Percentiles rank a stretch among this genome's conserved stretches.
Evolutionary conservation across 2,888 invertebrate genomes (phyloP).

Genomic region (Nineta flava): DNA sequence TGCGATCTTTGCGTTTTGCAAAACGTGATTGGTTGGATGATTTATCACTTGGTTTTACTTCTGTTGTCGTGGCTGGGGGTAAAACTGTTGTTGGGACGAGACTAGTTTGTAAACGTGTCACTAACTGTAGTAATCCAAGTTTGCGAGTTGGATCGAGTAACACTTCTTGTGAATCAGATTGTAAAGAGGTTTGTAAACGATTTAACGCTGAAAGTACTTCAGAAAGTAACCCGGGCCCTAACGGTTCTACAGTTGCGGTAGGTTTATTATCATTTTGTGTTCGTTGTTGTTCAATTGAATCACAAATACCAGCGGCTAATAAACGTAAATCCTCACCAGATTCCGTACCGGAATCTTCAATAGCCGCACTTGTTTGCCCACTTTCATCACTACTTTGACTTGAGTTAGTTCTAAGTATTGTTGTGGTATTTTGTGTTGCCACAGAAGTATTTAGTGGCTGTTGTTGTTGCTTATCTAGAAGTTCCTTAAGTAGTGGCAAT

Average conservation of each 20-base stretch:
- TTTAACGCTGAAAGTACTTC: slow-evolving; percentile 66
- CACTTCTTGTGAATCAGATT: slow-evolving; percentile 28
- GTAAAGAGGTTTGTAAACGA: slow-evolving; percentile 57
- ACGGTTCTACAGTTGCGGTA: slow-evolving; percentile 22
- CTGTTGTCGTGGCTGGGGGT: slow-evolving; percentile 1
- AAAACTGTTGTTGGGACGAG: slow-evolving; percentile 21
- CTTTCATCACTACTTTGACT: slow-evolving; percentile 15
- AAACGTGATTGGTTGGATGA: slow-evolving; percentile 29
- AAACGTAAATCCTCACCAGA: slow-evolving; percentile 51
- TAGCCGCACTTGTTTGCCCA: slow-evolving; percentile 25
- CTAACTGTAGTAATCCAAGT: slow-evolving; percentile 46
- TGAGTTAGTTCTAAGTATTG: slow-evolving; percentile 13
- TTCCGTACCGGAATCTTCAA: slow-evolving; percentile 50
- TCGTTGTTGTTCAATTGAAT: slow-evolving; percentile 33
- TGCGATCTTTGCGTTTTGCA: slow-evolving; percentile 36
- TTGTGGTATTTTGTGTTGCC: slow-evolving; percentile 11
- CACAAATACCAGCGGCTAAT: slow-evolving; percentile 32
- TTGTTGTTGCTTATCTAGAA: slow-evolving; percentile 29
- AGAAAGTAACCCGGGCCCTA: slow-evolving; percentile 42
- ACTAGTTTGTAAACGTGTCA: slow-evolving; percentile 50
- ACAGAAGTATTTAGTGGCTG: neutral
- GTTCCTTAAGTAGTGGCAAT: slow-evolving; percentile 49
- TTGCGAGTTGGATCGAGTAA: slow-evolving; percentile 33
- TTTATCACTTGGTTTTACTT: slow-evolving; percentile 9
- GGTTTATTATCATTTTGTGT: slow-evolving; percentile 24